A percentile compares a stretch with the other conserved stretches of the same genome.
Evolutionary conservation across 2,888 invertebrate species (phyloP).

Genomic region (Xanthia togata): DNA sequence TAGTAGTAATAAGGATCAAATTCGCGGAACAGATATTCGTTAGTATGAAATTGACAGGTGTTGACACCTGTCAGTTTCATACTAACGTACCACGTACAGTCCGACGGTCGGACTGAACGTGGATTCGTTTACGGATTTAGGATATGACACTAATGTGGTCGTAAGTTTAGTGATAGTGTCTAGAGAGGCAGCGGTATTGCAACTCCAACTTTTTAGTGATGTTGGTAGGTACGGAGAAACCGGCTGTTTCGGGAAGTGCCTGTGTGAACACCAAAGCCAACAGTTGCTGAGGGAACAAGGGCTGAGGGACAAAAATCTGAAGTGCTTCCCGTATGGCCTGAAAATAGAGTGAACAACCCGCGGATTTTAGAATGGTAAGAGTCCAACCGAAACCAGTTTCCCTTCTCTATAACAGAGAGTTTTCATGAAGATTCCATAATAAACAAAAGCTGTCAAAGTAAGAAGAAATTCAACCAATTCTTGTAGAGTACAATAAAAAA

Average conservation of each 20-base stretch:
- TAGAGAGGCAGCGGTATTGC: too few species aligned
- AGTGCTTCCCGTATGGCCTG: background rate
- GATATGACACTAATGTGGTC: background rate
- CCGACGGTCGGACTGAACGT: too few species aligned
- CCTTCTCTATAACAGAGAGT: background rate
- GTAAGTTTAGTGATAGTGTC: background rate
- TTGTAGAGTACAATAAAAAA: background rate
- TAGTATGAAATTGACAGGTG: too few species aligned
- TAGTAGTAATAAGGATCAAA: too few species aligned
- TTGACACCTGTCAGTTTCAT: too few species aligned
- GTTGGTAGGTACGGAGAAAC: background rate
- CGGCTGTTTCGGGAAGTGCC: background rate
- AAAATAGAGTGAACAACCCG: background rate
- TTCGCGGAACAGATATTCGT: too few species aligned
- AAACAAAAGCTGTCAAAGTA: background rate
- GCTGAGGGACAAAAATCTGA: background rate
- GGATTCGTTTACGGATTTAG: background rate
- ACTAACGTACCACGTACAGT: too few species aligned
- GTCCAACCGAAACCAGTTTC: background rate
- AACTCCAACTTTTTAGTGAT: background rate
- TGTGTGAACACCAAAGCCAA: background rate
- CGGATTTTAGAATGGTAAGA: background rate
- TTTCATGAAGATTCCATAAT: background rate
- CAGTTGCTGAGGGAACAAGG: background rate
- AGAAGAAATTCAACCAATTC: background rate